A percentile compares a stretch with the other conserved stretches of the same genome.
phyloP scores from a whole-genome alignment of 2,888 invertebrate genomes.

The Phasia obesa region DNA sequence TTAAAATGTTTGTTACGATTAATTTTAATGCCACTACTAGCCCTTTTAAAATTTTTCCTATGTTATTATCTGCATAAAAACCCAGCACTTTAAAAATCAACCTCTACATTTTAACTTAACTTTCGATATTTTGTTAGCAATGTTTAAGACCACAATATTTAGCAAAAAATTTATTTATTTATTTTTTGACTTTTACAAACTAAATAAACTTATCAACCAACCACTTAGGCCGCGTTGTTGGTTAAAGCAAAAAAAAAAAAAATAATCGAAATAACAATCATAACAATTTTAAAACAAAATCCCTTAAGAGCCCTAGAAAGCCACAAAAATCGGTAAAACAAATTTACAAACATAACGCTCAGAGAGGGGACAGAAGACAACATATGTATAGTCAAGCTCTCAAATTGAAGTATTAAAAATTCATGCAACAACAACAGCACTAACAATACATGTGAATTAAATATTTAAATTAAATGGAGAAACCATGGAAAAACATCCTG shows the following conservation, averaged over 20 bases:
- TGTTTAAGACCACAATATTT: background rate
- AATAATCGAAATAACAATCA: slow-evolving; percentile 4
- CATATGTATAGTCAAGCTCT: slow-evolving; percentile 2
- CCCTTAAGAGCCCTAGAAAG: slow-evolving; percentile 37
- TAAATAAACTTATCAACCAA: slow-evolving; percentile 24
- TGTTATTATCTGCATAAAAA: too few species aligned
- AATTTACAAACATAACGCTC: slow-evolving; percentile 26
- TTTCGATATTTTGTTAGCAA: background rate
- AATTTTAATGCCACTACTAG: too few species aligned
- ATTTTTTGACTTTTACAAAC: slow-evolving; percentile 18
- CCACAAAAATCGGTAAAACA: slow-evolving; percentile 30
- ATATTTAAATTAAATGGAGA: slow-evolving; percentile 62
- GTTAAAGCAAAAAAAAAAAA: background rate
- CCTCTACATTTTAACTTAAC: too few species aligned
- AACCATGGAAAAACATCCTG: slow-evolving; percentile 12
- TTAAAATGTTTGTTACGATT: too few species aligned
- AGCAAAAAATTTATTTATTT: slow-evolving; percentile 7
- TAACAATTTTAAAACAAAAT: background rate
- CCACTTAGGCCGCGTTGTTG: slow-evolving; percentile 14
- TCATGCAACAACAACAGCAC: slow-evolving; percentile 7
- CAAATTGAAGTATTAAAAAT: slow-evolving; percentile 37
- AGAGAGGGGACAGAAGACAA: background rate
- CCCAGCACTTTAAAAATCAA: too few species aligned
- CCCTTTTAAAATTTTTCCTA: too few species aligned
- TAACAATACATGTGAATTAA: slow-evolving; percentile 34